These are phyloP conservation scores for Molossus molossus DNA, from an alignment of 2,797 vertebrate species.

Conservation along the genomic window DNA sequence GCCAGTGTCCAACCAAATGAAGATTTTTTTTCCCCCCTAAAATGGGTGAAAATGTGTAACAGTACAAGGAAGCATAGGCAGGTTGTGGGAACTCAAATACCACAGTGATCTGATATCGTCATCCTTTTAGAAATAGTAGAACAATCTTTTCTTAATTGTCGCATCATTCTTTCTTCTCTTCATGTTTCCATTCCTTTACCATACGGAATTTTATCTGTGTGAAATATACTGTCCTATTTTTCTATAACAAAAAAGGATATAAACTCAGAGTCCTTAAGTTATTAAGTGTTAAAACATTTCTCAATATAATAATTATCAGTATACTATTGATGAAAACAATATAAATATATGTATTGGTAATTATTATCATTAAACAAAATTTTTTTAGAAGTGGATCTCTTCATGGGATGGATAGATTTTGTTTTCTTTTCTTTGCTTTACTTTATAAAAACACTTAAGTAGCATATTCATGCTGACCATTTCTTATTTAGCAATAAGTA, in stretches of 20 bases:
- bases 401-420: neutral
- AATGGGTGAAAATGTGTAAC: neutral
- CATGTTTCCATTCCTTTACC: neutral
- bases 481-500: constrained; percentile 12
- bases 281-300: constrained; percentile 27
- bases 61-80: neutral
- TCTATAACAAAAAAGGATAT: constrained; percentile 12
- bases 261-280: neutral
- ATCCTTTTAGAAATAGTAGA: constrained; percentile 4
- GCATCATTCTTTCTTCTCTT: constrained; percentile 23
- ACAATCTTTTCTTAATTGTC: constrained; percentile 54
- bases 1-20: neutral
- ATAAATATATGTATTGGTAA: neutral
- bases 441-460: neutral
- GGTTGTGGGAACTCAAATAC: neutral
- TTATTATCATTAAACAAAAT: constrained; percentile 43
- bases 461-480: neutral
- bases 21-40: constrained; percentile 20
- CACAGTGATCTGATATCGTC: neutral
- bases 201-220: constrained; percentile 1
- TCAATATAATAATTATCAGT: neutral
- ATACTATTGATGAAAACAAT: neutral
- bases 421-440: neutral
- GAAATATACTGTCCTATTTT: constrained; percentile 19
- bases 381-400: constrained; percentile 44